Base-by-base conservation (phyloP, 35 echinoderm and acorn worm genomes). In the Apostichopus parvimensis region DNA sequence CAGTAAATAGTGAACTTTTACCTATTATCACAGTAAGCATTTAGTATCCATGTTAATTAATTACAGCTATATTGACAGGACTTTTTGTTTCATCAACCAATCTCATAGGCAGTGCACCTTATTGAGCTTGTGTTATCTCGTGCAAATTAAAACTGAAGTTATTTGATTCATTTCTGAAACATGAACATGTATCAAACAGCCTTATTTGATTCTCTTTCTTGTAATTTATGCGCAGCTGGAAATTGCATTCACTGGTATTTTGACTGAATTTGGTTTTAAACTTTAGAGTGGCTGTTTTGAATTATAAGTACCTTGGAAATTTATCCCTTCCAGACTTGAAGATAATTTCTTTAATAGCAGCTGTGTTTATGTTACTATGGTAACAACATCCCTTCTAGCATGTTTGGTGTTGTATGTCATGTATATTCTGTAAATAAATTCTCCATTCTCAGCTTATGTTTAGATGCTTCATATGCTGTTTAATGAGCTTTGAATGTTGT, bases 331-430 rank as follows among this genome's bases (percentile, higher is more conserved):
- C 15, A 22, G 21, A 18, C 7, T 75, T 18, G 71, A 75, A 20
- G 15, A 75, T 75, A 75, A 75, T 75, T 75, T 75, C 71, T 75
- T 75, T 75, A 75, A 75, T 75, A 23, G 81, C 81, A 84, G 81
- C 81, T 84, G 81, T 59, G 79, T 84, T 58, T 84, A 59, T 84
- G 81, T 84, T 84, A 58, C 81, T 59, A 25, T 84, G 81, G 81
- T 84, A 23, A 84, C 14, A 84, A 22, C n/a, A 84, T 75, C 20
- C 14, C 71, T 75, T 6, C 71, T 75, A 75, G 71, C 71, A 75
- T 75, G 21, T 75, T 75, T 22, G 21, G 71, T 7, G 14, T 75
- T n/a, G 24, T 75, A 22, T n/a, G 71, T 75, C 71, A 75, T 75
- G 71, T 75, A 75, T 75, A 75, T 75, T 75, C 71, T 75, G 71